phyloP scores from a whole-genome alignment of 2,888 invertebrate species.

The Lycaena phlaeas region DNA sequence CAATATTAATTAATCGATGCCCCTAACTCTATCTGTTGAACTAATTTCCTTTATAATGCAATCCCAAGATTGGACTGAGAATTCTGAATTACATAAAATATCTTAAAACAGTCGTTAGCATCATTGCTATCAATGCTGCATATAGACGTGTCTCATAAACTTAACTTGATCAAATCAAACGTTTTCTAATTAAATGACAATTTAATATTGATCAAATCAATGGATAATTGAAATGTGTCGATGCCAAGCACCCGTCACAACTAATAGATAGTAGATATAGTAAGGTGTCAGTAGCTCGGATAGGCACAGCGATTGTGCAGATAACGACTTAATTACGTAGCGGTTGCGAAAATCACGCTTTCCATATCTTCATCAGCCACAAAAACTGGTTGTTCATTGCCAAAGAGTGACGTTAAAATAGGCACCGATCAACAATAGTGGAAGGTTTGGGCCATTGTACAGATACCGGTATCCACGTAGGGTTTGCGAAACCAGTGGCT shows the following conservation, averaged over 20 bases:
- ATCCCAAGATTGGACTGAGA: too few relatives aligned
- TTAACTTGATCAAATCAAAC: too few relatives aligned
- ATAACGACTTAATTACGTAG: conserved; percentile 34
- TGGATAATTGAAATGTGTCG: not conserved
- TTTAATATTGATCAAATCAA: too few relatives aligned
- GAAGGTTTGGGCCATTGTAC: conserved; percentile 36
- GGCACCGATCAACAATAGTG: conserved; percentile 43
- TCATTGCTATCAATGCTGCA: too few relatives aligned
- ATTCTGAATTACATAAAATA: too few relatives aligned
- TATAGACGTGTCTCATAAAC: too few relatives aligned
- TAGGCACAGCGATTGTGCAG: conserved; percentile 16
- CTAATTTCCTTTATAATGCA: too few relatives aligned
- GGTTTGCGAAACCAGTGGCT: not conserved
- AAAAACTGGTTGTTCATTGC: conserved; percentile 53
- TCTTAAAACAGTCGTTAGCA: too few relatives aligned
- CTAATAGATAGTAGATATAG: conserved; percentile 10
- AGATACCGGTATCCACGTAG: conserved; percentile 7
- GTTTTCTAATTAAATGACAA: too few relatives aligned
- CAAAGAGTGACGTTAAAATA: conserved; percentile 41
- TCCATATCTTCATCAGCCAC: conserved; percentile 53
- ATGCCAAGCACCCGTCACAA: not conserved
- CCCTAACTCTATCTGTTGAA: too few relatives aligned
- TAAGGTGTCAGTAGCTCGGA: conserved; percentile 15
- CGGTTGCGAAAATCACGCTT: conserved; percentile 35
- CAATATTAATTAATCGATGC: too few relatives aligned